These are phyloP conservation scores for Camelus dromedarius DNA, from an alignment of 2,113 vertebrate species.

Conservation along the genomic window DNA sequence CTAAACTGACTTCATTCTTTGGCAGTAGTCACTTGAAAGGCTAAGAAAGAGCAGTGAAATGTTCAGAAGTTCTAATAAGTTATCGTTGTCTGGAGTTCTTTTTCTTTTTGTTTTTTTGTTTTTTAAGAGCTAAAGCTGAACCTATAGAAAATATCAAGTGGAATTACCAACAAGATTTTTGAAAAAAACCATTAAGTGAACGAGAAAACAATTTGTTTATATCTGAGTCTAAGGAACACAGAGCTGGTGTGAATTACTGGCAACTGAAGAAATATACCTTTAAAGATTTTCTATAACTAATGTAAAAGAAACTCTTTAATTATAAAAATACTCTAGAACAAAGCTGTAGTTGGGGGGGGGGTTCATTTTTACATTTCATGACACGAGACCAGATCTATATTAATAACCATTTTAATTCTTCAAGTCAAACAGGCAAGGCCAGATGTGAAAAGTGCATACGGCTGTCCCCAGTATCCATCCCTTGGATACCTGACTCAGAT, in stretches of 20 bases:
- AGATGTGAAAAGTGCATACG: background rate
- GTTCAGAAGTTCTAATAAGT: slow-evolving; percentile 32
- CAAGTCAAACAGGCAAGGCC: background rate
- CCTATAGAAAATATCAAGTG: background rate
- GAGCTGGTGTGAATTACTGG: background rate
- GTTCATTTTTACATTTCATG: background rate
- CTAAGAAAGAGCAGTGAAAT: background rate
- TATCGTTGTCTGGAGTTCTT: slow-evolving; percentile 31
- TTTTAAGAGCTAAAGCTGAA: slow-evolving; percentile 34
- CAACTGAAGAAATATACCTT: background rate
- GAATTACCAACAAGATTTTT: slow-evolving; percentile 72
- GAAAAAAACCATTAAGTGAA: slow-evolving; percentile 64
- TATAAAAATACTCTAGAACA: background rate
- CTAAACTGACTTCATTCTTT: background rate
- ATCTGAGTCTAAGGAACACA: slow-evolving; percentile 14
- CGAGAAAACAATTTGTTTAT: slow-evolving; percentile 68
- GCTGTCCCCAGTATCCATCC: background rate
- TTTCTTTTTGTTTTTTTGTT: background rate
- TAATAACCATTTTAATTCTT: slow-evolving; percentile 13
- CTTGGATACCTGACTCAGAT: background rate
- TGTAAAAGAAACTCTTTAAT: background rate
- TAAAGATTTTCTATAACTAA: slow-evolving; percentile 31
- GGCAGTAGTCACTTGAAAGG: background rate
- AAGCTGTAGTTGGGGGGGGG: background rate
- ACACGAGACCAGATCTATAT: background rate